phyloP scores from a whole-genome alignment of 2,113 vertebrate species.

The Thymallus thymallus region DNA sequence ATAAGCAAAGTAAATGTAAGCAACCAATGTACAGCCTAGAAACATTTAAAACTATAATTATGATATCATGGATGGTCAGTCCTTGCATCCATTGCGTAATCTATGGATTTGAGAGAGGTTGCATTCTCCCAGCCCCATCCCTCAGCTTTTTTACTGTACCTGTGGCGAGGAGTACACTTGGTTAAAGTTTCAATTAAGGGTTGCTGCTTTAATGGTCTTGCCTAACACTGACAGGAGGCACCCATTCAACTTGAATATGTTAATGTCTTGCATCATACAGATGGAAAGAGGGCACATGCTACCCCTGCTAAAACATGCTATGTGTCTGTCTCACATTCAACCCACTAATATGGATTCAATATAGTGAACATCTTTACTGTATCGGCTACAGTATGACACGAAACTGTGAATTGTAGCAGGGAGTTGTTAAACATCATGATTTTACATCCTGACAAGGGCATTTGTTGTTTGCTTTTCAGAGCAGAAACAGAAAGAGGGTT shows the following conservation, averaged over 20 bases:
- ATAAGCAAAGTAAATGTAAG: too few species aligned
- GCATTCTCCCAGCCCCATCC: too few species aligned
- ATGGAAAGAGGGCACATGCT: too few species aligned
- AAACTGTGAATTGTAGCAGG: neutral
- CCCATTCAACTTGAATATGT: conserved; percentile 25
- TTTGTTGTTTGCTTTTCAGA: conserved; percentile 72
- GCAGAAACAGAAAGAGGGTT: conserved; percentile 90
- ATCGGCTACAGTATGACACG: neutral
- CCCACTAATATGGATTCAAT: neutral
- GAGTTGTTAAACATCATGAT: neutral
- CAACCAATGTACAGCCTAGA: too few species aligned
- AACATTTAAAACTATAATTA: too few species aligned
- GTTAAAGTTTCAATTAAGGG: too few species aligned
- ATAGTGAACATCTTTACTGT: neutral
- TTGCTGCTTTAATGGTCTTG: conserved; percentile 4
- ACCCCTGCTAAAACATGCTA: too few species aligned
- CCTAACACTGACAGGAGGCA: conserved; percentile 19
- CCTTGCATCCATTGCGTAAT: too few species aligned
- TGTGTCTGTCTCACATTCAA: conserved; percentile 14
- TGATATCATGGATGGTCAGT: too few species aligned
- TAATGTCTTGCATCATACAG: neutral
- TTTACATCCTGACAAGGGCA: neutral
- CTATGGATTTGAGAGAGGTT: too few species aligned
- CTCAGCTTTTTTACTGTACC: too few species aligned
- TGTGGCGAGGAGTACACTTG: too few species aligned